Evolutionary conservation across 2,113 vertebrate species (phyloP).

Genomic region (Rhabdornis inornatus): DNA sequence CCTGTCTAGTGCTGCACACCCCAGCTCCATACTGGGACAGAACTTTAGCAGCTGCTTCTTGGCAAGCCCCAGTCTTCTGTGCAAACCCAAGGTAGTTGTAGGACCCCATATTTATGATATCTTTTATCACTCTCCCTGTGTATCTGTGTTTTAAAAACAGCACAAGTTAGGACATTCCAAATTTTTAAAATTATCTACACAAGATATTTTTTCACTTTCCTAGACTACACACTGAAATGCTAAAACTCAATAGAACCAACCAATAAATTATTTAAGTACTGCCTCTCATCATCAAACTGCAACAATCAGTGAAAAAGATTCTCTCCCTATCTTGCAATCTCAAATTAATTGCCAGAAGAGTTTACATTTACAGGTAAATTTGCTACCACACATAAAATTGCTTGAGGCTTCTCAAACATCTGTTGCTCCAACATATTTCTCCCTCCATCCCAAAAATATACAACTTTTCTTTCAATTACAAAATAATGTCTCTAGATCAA

Average conservation of each 20-base stretch:
- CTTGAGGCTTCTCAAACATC: not conserved
- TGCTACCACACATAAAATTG: not conserved
- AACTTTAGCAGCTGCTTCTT: slow-evolving; percentile 78
- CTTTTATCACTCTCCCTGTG: slow-evolving; percentile 88
- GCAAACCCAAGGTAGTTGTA: slow-evolving; percentile 98
- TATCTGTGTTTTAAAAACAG: slow-evolving; percentile 76
- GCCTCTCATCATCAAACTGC: not conserved
- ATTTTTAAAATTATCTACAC: not conserved
- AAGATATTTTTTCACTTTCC: not conserved
- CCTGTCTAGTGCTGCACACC: slow-evolving; percentile 88
- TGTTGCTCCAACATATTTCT: not conserved
- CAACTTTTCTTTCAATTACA: not conserved
- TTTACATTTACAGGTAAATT: not conserved
- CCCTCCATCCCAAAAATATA: not conserved
- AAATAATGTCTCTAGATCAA: not conserved
- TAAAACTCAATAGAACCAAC: not conserved
- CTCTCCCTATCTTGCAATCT: not conserved
- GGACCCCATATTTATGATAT: slow-evolving; percentile 95
- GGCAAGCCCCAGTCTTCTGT: slow-evolving; percentile 83
- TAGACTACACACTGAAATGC: not conserved
- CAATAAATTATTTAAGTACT: not conserved
- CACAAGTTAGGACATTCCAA: not conserved
- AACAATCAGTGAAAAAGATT: not conserved
- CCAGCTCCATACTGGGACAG: slow-evolving; percentile 85
- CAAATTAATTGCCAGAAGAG: not conserved